phyloP scores from a whole-genome alignment of 2,888 invertebrate species.

The Tipula helvola region DNA sequence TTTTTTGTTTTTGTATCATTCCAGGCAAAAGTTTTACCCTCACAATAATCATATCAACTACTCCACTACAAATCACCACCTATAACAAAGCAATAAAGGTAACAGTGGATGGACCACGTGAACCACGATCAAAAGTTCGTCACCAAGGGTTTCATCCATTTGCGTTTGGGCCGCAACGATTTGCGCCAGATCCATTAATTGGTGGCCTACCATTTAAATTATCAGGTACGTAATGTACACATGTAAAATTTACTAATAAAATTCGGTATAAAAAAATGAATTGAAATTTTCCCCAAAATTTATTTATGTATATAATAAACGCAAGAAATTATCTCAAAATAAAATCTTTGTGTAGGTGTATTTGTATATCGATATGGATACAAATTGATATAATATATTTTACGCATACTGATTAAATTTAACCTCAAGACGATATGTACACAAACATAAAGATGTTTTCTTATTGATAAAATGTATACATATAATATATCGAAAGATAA shows the following conservation, averaged over 20 bases:
- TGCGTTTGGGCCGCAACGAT: slow-evolving; percentile 72
- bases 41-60: slow-evolving; percentile 87
- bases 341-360: not conserved
- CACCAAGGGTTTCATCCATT: slow-evolving; percentile 83
- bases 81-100: slow-evolving; percentile 98
- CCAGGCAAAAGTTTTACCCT: slow-evolving; percentile 95
- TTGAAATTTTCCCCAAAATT: not conserved
- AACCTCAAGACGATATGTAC: not conserved
- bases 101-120: slow-evolving; percentile 96
- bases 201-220: slow-evolving; percentile 71
- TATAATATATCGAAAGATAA: not conserved
- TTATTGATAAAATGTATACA: not conserved
- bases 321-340: not conserved
- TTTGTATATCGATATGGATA: not conserved
- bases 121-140: slow-evolving; percentile 87
- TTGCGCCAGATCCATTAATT: slow-evolving; percentile 68
- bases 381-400: not conserved
- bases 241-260: too few species aligned
- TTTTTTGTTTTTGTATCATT: slow-evolving; percentile 23
- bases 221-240: slow-evolving; percentile 45
- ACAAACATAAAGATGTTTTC: not conserved
- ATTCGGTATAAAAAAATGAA: not conserved
- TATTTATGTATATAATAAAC: not conserved
- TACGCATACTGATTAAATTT: not conserved
- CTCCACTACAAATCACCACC: slow-evolving; percentile 92